Evolutionary conservation across 2,888 invertebrate genomes (phyloP), one percentile per base, ranked within the genome.

Genomic region (Ganaspis brasiliensis): DNA sequence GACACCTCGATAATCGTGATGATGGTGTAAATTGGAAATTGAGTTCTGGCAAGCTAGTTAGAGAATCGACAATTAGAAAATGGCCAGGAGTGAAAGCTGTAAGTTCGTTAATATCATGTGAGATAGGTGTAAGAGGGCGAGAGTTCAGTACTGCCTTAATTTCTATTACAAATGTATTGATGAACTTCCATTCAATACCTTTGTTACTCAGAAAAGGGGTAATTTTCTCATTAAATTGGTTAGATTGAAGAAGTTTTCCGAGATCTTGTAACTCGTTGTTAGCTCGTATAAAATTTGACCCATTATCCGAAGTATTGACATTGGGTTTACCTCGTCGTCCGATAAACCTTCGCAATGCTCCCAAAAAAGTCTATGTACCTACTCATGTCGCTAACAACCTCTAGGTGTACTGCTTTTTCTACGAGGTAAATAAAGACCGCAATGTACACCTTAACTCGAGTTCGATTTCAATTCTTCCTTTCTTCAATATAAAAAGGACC

Each of bases 401-500:
- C 73, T 1, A 74, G 8, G 45, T 74, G 73, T 19, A 74, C 63
- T 0, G 73, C 73, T 31, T 74, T 74, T 16, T 49, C 35, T 1
- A 19, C n/a, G 26, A 74, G 45, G 14, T 63, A 74, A n/a, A 74
- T 19, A 21, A 74, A 74, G 12, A 74, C 49, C 0, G 79, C 72
- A 4, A 85, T 52, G 49, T 82, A 85, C 10, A 63, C 76, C 61
- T 87, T 86, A 0, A 78, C 57, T 35, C 31, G 40, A 10, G 71
- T 76, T 2, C 61, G 35, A 45, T 79, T 80, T 19, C 85, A 73
- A n/a, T 74, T 56, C 19, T 76, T 80, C 4, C 72, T 74, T 55
- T 82, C 80, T 21, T 78, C 75, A 10, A 86, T 61, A 6, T 63
- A 40, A 45, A 85, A 78, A 4, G 88, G 85, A 8, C 87, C 87